Percentiles rank a stretch among this genome's conserved stretches.
These are phyloP conservation scores for Drosophila borealis DNA, from an alignment of 2,888 invertebrate genomes.

Conservation along the genomic window DNA sequence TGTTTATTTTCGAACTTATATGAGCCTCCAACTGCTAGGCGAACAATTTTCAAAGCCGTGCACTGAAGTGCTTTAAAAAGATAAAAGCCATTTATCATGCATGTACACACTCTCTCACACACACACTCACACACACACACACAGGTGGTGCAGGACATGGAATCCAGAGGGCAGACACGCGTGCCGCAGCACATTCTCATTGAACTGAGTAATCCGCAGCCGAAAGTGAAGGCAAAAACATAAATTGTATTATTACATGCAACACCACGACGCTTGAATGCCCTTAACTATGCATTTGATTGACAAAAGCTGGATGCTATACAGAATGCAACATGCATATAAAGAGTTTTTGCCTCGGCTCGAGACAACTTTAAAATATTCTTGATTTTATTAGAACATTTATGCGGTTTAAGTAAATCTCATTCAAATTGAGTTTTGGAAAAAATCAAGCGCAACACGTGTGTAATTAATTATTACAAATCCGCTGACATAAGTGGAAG, in stretches of 20 bases:
- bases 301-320: background rate
- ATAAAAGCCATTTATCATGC: slow-evolving; percentile 79
- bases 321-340: no score
- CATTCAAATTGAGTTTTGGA: no score
- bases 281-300: slow-evolving; percentile 8
- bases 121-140: background rate
- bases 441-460: no score
- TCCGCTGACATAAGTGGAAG: no score
- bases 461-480: no score
- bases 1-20: background rate
- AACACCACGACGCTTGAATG: slow-evolving; percentile 4
- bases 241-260: background rate
- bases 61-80: slow-evolving; percentile 78
- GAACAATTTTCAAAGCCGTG: slow-evolving; percentile 63
- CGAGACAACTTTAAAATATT: no score
- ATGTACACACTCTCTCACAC: slow-evolving; percentile 48
- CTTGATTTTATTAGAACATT: no score
- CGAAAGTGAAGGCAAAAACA: background rate
- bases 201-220: slow-evolving; percentile 62
- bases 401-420: no score
- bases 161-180: slow-evolving; percentile 45
- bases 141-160: slow-evolving; percentile 45
- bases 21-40: slow-evolving; percentile 1
- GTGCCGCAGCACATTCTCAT: slow-evolving; percentile 55
- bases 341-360: no score